These are phyloP conservation scores for Diplolepis rosae DNA, from an alignment of 2,888 invertebrate genomes.

Conservation along the genomic window DNA sequence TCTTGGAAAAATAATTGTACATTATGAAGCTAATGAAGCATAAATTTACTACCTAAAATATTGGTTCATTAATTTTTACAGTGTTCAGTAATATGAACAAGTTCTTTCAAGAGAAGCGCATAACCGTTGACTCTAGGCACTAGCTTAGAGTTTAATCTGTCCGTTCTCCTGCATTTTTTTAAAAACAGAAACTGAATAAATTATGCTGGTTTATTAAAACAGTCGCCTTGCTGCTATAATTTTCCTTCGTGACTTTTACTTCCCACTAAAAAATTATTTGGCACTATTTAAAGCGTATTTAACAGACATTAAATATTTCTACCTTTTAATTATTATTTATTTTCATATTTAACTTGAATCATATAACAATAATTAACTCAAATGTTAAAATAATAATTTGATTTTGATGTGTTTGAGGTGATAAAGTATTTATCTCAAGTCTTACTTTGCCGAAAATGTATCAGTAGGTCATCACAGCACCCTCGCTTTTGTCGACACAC, in stretches of 20 bases:
- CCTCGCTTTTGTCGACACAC: constrained; percentile 65
- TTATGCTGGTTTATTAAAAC: not conserved
- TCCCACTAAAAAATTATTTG: not conserved
- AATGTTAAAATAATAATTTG: not conserved
- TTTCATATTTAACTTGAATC: not conserved
- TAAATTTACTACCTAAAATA: not conserved
- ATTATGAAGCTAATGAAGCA: constrained; percentile 12
- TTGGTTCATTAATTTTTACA: constrained; percentile 5
- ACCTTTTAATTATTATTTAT: not conserved
- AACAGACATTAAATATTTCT: too few relatives aligned
- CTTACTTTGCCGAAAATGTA: constrained; percentile 58
- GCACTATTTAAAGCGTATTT: too few relatives aligned
- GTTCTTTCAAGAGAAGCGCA: constrained; percentile 1
- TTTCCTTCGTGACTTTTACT: not conserved
- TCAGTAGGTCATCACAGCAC: constrained; percentile 66
- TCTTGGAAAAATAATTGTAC: not conserved
- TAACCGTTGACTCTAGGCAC: not conserved
- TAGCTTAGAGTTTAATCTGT: not conserved
- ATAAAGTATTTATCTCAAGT: not conserved
- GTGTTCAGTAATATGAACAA: constrained; percentile 5
- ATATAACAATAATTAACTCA: too few relatives aligned
- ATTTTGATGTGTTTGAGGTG: not conserved
- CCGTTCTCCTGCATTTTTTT: not conserved
- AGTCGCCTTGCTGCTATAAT: not conserved
- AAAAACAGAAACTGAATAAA: not conserved